Evolutionary conservation across 1,140 invertebrate species (phyloP).

Genomic region (Drosophila guanche): DNA sequence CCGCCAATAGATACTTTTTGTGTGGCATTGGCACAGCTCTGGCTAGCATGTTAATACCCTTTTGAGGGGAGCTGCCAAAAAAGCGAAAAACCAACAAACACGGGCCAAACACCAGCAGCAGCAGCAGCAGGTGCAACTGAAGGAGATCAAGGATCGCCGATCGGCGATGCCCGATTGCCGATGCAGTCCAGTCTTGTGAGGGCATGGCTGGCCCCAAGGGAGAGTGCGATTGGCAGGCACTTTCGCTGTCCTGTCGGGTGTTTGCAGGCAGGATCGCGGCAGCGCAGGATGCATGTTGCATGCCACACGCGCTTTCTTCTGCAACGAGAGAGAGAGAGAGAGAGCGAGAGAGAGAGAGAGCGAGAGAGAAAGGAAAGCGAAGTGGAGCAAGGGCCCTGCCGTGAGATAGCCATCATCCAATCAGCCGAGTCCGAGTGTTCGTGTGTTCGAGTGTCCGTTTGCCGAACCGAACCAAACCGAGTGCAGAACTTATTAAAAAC

Average conservation of each 20-base stretch:
- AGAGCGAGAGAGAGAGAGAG: conserved; percentile 1
- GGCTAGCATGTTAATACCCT: too few species aligned
- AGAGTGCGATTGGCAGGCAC: conserved; percentile 31
- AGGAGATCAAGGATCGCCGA: conserved; percentile 47
- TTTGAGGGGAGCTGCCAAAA: too few species aligned
- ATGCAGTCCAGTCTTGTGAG: conserved; percentile 24
- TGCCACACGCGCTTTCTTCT: conserved; percentile 61
- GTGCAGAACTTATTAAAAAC: conserved; percentile 68
- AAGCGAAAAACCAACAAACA: conserved; percentile 40
- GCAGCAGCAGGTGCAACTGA: conserved; percentile 66
- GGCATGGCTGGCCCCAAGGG: conserved; percentile 6
- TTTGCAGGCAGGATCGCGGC: not conserved
- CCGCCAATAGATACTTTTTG: too few species aligned
- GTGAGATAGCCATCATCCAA: conserved; percentile 70
- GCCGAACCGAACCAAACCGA: not conserved
- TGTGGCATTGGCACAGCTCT: too few species aligned
- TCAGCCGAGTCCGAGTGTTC: conserved; percentile 45
- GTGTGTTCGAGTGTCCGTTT: conserved; percentile 16
- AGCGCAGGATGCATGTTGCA: conserved; percentile 56
- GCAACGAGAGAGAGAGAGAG: not conserved
- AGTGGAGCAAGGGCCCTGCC: conserved; percentile 27
- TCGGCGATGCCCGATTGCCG: conserved; percentile 23
- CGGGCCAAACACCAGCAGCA: not conserved
- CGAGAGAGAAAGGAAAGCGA: conserved; percentile 11
- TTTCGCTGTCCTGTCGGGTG: conserved; percentile 26